Evolutionary conservation across 2,888 invertebrate species (phyloP).

Genomic region (Trachelus iudaicus): DNA sequence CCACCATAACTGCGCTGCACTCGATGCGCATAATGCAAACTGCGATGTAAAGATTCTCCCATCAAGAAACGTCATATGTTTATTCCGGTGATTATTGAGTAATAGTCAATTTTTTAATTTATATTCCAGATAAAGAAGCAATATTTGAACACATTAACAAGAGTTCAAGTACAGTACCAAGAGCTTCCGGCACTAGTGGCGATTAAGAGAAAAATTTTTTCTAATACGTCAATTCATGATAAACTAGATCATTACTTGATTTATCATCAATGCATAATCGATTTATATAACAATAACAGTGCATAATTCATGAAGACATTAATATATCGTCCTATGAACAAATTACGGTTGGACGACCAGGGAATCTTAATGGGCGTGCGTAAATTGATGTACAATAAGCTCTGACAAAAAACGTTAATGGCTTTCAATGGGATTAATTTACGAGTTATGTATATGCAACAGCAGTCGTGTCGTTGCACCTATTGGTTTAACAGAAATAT

Average conservation of each 20-base stretch:
- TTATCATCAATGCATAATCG: neutral
- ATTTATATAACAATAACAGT: neutral
- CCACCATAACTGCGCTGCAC: neutral
- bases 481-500: neutral
- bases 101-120: neutral
- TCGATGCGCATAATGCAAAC: neutral
- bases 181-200: neutral
- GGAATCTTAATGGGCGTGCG: constrained; percentile 37
- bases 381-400: constrained; percentile 51
- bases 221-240: neutral
- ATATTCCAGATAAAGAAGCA: neutral
- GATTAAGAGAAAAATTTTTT: neutral
- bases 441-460: constrained; percentile 11
- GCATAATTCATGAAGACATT: neutral
- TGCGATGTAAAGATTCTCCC: neutral
- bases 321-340: neutral
- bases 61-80: neutral
- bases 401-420: constrained; percentile 44
- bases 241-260: neutral
- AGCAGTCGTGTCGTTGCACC: neutral
- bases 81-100: neutral
- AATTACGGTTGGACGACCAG: constrained; percentile 13
- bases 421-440: constrained; percentile 51
- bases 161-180: neutral
- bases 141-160: neutral